Base-by-base conservation (phyloP, 2,113 vertebrate species). In the Nycticorax nycticorax region DNA sequence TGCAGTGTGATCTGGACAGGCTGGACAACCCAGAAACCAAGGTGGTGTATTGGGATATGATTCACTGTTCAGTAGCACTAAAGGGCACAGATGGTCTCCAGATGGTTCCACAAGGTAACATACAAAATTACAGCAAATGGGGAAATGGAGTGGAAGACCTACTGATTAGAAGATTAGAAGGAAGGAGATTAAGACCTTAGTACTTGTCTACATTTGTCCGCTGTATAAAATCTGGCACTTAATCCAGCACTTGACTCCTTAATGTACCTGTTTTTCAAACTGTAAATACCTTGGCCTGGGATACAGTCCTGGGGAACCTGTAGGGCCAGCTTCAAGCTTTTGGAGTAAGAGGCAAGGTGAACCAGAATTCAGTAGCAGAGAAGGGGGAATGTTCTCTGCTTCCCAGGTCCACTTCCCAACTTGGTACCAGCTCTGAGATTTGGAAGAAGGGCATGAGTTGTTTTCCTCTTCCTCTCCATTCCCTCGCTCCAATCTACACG, bases 231-330 rank as follows among this genome's bases (percentile, higher is more conserved):
- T 72, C 52, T 88, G 63, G 67, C 71, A 62, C 20, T 64, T 56
- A 90, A 73, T 86, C 20, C 30, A 71, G 52, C 18, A 21, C 43
- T 67, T 57, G 23, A 55, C 17, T 89, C 60, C 24, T 87, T 69
- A 72, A 33, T 60, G 45, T 82, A 56, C 62, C 30, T 57, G 57
- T 35, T 82, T 96, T 94, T 81, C 81, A 93, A 88, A 88, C 35
- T 87, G 28, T 63, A 85, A 79, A 82, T 96, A 39, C 53, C 30
- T 85, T 89, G 66, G 81, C 57, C 57, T 82, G 73, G 23, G 68
- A 92, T 91, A 68, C 93, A 77, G 59, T 56, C 80, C 43, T 91
- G 68, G 56, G 37, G 48, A 94, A 91, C 77, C 48, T 94, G 84
- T 53, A 91, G 53, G 53, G 39, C 66, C 57, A 85, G 87, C 45